These are phyloP conservation scores for Sphaerodactylus townsendi DNA, from an alignment of 2,113 vertebrate species.

Conservation along the genomic window DNA sequence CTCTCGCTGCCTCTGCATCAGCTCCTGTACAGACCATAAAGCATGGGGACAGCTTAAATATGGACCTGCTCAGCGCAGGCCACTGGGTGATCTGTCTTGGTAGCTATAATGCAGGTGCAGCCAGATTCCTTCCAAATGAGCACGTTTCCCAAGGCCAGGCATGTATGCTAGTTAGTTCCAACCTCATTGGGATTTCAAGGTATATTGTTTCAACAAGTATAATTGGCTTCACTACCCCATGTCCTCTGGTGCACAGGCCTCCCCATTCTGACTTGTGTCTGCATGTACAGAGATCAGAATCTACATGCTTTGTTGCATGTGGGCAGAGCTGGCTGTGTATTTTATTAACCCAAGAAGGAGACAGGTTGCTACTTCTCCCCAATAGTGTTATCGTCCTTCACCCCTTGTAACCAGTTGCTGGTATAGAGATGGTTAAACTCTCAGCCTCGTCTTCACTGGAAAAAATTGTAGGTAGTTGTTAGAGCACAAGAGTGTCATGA, in stretches of 20 bases:
- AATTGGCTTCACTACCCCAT: conserved; percentile 10
- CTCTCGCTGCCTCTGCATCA: conserved; percentile 76
- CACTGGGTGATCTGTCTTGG: conserved; percentile 85
- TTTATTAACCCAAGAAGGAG: background rate
- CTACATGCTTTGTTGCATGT: background rate
- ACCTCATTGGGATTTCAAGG: background rate
- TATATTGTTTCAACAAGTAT: background rate
- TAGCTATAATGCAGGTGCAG: conserved; percentile 65
- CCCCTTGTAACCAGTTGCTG: background rate
- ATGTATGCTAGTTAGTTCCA: background rate
- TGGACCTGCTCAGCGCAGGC: conserved; percentile 87
- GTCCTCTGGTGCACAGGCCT: background rate
- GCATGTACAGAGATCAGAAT: background rate
- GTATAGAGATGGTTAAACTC: background rate
- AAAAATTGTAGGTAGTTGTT: background rate
- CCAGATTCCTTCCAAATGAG: conserved; percentile 72
- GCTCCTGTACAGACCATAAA: conserved; percentile 88
- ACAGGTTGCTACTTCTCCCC: background rate
- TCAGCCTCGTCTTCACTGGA: background rate
- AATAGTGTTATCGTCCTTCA: too few species aligned
- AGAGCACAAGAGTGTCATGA: background rate
- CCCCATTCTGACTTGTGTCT: background rate
- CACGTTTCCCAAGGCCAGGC: conserved; percentile 59
- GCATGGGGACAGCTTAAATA: conserved; percentile 94
- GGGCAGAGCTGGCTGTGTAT: background rate